Conservation (phyloP, 2,113 vertebrate species). For the Sturnira hondurensis region DNA sequence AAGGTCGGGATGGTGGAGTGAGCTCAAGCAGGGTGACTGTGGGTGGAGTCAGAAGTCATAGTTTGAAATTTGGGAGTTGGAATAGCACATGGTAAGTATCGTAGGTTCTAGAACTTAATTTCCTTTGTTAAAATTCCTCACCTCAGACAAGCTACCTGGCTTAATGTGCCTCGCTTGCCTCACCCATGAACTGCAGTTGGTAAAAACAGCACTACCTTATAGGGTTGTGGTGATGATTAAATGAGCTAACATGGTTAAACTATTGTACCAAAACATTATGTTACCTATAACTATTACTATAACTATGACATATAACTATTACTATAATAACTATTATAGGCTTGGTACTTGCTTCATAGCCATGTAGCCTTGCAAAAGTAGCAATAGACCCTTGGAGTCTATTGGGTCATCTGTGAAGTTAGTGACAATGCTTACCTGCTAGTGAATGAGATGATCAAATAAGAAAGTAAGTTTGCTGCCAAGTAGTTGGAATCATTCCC, state of each 20-base stretch:
- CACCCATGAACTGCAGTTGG: neutral
- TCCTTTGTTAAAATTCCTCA: neutral
- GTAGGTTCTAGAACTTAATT: neutral
- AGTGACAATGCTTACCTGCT: neutral
- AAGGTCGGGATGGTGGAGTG: neutral
- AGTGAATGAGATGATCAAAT: neutral
- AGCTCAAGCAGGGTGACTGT: neutral
- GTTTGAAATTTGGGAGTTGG: neutral
- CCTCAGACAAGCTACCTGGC: neutral
- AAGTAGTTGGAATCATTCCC: neutral
- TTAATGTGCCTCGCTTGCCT: neutral
- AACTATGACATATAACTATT: too few relatives aligned
- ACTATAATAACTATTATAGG: neutral
- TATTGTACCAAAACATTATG: neutral
- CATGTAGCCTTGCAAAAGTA: neutral
- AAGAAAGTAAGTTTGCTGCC: neutral
- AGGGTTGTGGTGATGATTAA: neutral
- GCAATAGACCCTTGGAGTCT: neutral
- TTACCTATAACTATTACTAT: too few relatives aligned
- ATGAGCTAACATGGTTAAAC: neutral
- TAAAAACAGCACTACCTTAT: neutral
- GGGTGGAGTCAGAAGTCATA: neutral
- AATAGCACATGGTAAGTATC: neutral
- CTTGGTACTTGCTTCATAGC: neutral
- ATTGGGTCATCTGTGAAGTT: neutral